Evolutionary conservation across 2,888 invertebrate genomes (phyloP), one percentile per base, ranked within the genome.

Genomic region (Leptopilina syphax): DNA sequence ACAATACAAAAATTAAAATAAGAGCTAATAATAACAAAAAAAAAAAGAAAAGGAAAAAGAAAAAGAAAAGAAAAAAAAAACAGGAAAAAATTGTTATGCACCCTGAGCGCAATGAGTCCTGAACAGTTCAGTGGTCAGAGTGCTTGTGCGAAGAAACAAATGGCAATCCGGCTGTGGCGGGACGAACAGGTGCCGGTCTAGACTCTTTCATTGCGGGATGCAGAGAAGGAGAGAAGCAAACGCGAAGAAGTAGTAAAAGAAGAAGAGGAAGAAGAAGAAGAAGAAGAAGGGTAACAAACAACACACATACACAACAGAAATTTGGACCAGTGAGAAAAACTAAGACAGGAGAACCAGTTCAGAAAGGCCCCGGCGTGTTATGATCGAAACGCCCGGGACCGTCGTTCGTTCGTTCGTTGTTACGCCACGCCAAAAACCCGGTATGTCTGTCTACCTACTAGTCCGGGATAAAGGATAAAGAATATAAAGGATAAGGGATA

Each of bases 101-200:
- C 66, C 63, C 41, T 18, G 66, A n/a, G n/a, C 67, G 27, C 7
- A 44, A 44, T 44, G n/a, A 57, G 18, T 73, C 9, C 8, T 24
- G 76, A 63, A 41, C 57, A 76, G 57, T 63, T 76, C 60, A 57
- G 44, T 60, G 34, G 63, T 73, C 65, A 54, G 79, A 60, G 83
- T 82, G 81, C 82, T 85, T 83, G 84, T 84, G 85, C 86, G 85
- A 86, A 85, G 85, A 86, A 86, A 87, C 84, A 86, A 86, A 86
- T 85, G 87, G 83, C 84, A 81, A 82, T 67, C 82, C 83, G 84
- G 81, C 79, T 80, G 84, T 10, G 12, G 83, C 83, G 84, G 86
- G 86, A 83, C 83, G 87, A 86, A 90, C 91, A 91, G 91, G 91
- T 91, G 91, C 91, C 89, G 90, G 91, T 91, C 91, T 91, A 91